A percentile compares a stretch with the other conserved stretches of the same genome.
Evolutionary conservation across 2,113 vertebrate genomes (phyloP).

Genomic region (Spheniscus mendiculus): DNA sequence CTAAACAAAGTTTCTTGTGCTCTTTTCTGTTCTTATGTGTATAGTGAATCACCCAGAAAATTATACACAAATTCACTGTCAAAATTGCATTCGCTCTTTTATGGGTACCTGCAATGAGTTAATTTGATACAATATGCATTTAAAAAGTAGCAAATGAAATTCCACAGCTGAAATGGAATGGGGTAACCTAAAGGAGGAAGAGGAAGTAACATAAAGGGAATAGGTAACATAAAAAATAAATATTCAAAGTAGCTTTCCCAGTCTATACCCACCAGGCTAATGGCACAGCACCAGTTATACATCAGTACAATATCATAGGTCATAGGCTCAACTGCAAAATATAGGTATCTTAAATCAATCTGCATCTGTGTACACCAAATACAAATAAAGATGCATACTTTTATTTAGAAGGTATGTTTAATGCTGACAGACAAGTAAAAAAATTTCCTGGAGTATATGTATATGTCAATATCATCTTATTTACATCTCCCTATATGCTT

Average conservation of each 20-base stretch:
- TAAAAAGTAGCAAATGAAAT: neutral
- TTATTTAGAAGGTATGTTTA: neutral
- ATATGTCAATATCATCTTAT: neutral
- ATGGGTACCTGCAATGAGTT: neutral
- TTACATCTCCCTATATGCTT: neutral
- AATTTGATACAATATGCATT: neutral
- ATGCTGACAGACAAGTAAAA: neutral
- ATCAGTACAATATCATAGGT: neutral
- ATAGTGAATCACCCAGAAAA: neutral
- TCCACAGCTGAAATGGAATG: neutral
- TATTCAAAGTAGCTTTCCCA: neutral
- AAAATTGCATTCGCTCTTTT: neutral
- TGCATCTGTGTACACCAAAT: neutral
- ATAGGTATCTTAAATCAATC: neutral
- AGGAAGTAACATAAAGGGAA: neutral
- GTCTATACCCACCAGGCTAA: neutral
- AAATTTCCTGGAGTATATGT: neutral
- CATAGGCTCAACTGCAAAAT: neutral
- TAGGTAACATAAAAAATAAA: neutral
- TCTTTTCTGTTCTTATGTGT: neutral
- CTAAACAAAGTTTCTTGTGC: neutral
- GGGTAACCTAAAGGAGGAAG: neutral
- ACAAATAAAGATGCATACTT: neutral
- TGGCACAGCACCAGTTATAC: neutral
- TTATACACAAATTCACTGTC: neutral